A percentile compares a stretch with the other conserved stretches of the same genome.
Evolutionary conservation across 2,113 vertebrate species (phyloP).

Genomic region (Motacilla tschutschensis): DNA sequence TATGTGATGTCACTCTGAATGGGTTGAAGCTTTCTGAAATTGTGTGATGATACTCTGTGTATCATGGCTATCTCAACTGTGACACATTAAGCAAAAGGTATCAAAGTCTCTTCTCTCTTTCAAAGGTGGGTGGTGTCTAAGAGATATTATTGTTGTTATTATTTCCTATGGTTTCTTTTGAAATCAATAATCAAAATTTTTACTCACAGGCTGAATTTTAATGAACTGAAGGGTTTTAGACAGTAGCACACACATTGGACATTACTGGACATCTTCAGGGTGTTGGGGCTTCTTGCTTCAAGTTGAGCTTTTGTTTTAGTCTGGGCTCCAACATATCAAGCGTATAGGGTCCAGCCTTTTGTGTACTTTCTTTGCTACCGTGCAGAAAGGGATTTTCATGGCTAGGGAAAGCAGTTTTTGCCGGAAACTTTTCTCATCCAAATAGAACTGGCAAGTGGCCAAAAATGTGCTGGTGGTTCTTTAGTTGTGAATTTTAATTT

Average conservation of each 20-base stretch:
- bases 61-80: background rate
- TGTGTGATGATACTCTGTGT: background rate
- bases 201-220: background rate
- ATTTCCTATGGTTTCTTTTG: background rate
- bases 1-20: fast-evolving
- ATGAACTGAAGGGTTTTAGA: background rate
- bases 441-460: conserved; percentile 19
- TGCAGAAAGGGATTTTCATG: conserved; percentile 54
- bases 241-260: background rate
- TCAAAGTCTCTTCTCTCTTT: background rate
- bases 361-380: background rate
- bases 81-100: background rate
- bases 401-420: conserved; percentile 31
- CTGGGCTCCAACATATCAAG: background rate
- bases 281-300: background rate
- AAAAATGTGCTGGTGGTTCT: conserved; percentile 41
- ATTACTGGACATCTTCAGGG: background rate
- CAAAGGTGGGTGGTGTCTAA: background rate
- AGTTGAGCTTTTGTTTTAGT: background rate
- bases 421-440: conserved; percentile 44
- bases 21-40: background rate
- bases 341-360: background rate
- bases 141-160: background rate
- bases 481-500: conserved; percentile 63
- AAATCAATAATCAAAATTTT: background rate